phyloP scores from a whole-genome alignment of 2,113 vertebrate genomes.

The Eretmochelys imbricata region DNA sequence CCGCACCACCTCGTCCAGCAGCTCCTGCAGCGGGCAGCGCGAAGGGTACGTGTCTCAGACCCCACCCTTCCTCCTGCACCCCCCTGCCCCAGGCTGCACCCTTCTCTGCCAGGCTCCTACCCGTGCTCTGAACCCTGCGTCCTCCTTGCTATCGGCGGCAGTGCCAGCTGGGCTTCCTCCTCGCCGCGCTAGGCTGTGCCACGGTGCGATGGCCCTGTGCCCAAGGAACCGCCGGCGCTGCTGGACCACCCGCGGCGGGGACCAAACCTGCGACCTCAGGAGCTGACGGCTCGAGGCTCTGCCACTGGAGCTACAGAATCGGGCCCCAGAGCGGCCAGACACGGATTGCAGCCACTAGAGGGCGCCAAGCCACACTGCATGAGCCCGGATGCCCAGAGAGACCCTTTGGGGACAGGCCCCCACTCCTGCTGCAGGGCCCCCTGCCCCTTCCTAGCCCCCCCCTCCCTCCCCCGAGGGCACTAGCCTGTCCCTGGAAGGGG shows the following conservation, averaged over 20 bases:
- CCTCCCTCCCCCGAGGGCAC: no score
- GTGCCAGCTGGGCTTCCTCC: neutral
- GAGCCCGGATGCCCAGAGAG: neutral
- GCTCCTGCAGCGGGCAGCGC: conserved; percentile 85
- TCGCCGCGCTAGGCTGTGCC: neutral
- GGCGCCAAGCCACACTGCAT: neutral
- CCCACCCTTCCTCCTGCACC: neutral
- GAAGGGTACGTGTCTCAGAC: conserved; percentile 64
- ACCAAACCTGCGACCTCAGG: neutral
- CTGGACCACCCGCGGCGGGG: neutral
- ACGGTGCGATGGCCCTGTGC: no score
- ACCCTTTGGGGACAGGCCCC: neutral
- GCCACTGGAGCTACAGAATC: neutral
- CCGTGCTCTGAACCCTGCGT: neutral
- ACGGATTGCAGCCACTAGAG: neutral
- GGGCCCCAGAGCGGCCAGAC: no score
- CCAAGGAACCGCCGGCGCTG: no score
- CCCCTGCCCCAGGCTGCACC: neutral
- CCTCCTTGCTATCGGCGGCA: neutral
- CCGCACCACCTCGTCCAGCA: conserved; percentile 87
- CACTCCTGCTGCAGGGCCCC: no score
- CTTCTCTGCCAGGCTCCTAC: neutral
- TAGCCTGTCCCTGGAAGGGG: neutral
- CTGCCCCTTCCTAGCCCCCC: no score
- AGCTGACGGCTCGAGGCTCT: neutral